A percentile compares a stretch with the other conserved stretches of the same genome.
Conservation (phyloP, 2,888 invertebrate genomes). For the Drosophila nr. fundita region DNA sequence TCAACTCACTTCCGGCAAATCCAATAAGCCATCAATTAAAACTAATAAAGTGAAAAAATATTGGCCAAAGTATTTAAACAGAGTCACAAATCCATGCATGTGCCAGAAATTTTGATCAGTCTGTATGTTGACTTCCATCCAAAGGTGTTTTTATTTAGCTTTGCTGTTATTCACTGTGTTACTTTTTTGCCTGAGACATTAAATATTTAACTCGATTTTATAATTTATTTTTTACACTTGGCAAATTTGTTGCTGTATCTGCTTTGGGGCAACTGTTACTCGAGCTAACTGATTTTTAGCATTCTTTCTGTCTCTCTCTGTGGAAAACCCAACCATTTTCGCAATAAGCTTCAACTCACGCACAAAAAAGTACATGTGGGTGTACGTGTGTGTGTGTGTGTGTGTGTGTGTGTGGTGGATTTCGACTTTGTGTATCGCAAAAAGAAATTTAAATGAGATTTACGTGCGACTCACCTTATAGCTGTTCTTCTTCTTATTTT, state of each 20-base stretch:
- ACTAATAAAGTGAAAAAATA: neutral
- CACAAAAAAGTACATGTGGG: neutral
- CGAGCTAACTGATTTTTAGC: neutral
- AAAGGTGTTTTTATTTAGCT: neutral
- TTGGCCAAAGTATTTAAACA: neutral
- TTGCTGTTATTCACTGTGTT: neutral
- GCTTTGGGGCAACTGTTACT: neutral
- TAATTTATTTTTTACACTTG: neutral
- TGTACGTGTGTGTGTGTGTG: neutral
- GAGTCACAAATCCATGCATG: neutral
- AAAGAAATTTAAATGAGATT: slow-evolving; percentile 72
- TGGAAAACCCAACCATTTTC: slow-evolving; percentile 2
- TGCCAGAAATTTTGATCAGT: neutral
- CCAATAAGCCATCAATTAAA: neutral
- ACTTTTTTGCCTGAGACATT: neutral
- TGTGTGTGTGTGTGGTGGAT: slow-evolving; percentile 8
- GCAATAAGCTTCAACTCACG: slow-evolving; percentile 21
- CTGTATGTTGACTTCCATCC: neutral
- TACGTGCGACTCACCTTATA: slow-evolving; percentile 31
- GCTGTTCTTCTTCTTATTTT: slow-evolving; percentile 7
- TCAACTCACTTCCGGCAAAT: neutral
- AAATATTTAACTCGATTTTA: neutral
- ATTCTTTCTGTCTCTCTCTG: neutral
- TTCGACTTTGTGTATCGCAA: slow-evolving; percentile 57
- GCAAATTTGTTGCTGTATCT: neutral